Base-by-base conservation (phyloP, 2,888 invertebrate species). In the Branchellion lobata region DNA sequence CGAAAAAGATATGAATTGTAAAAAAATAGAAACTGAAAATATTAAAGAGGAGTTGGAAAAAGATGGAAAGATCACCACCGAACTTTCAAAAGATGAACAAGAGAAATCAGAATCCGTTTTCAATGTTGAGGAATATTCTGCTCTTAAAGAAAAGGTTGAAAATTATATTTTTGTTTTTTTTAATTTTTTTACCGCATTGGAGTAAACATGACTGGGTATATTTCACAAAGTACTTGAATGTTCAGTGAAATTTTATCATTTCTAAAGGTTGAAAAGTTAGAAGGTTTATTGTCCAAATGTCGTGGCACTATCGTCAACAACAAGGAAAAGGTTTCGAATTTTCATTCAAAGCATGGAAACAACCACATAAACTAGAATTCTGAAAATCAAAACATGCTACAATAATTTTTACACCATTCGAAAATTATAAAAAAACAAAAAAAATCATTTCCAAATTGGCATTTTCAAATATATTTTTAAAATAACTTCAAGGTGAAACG, bases 271-370 rank as follows among this genome's bases (percentile, higher is more conserved):
- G 34, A 75, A 34, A 73, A 68, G 51, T 36, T 79, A 40, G 79
- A 79, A 47, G 5, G n/a, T 21, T 85, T 90, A 34, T 83, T 90
- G 57, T 85, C 86, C n/a, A 89, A 90, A 81, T 89, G 89, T 82
- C 90, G 90, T 81, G 90, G 89, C 68, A 89, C 89, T 11, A 88
- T 90, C 53, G 89, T 89, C 82, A 85, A 85, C 27, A 89, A 88
- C 85, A 90, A 90, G 82, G 90, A 90, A 73, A 89, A 88, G 81
- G 61, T 57, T 14, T 24, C 21, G 21, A 57, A 47, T 14, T 47
- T n/a, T n/a, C n/a, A n/a, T n/a, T n/a, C n/a, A n/a, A n/a, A n/a
- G n/a, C n/a, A n/a, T n/a, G n/a, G n/a, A n/a, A n/a, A n/a, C n/a
- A n/a, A n/a, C n/a, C n/a, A n/a, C n/a, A n/a, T n/a, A n/a, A n/a